Evolutionary conservation across 1,140 invertebrate species (phyloP), one percentile per base, ranked within the genome.

Genomic region (Tachypleus tridentatus): DNA sequence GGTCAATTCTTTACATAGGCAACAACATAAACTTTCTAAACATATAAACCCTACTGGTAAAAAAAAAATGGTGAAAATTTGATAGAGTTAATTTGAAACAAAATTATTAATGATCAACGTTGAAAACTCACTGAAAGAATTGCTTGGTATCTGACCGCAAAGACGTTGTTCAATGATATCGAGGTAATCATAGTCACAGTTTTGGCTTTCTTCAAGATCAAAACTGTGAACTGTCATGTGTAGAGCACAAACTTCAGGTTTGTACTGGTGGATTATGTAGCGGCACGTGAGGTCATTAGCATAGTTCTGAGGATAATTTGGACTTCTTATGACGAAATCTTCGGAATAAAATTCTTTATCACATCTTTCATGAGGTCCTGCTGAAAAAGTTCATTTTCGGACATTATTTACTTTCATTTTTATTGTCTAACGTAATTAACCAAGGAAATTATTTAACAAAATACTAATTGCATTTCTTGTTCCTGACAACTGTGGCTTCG

Each of bases 151-250:
- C 3, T 63, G 62, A 8, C 69, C 72, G 60, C 72, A 73, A 9
- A 73, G 67, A 7, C 62, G 65, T 47, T 68, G 64, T 29, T 64
- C 65, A n/a, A 71, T 72, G 29, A 73, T 67, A 54, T 73, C 72
- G 49, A 73, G 60, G 57, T 72, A 73, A 60, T 73, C 72, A 11
- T 69, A 68, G 8, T 56, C 53, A 62, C 72, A 73, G 6, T 64
- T 58, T 47, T 66, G 67, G 3, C 63, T 63, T 50, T 71, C 71
- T 61, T 71, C 70, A 5, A 72, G 47, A 52, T 72, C 67, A 53
- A 73, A 73, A 9, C 63, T 63, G 3, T 56, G 48, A 50, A 73
- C 72, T n/a, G 60, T 68, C 1, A 73, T 47, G 53, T 71, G 70
- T 3, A 73, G 10, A 5, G 67, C 70, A 60, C 72, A 73, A 10